Evolutionary conservation across 1,140 invertebrate species (phyloP).

Genomic region (Drosophila hydei): DNA sequence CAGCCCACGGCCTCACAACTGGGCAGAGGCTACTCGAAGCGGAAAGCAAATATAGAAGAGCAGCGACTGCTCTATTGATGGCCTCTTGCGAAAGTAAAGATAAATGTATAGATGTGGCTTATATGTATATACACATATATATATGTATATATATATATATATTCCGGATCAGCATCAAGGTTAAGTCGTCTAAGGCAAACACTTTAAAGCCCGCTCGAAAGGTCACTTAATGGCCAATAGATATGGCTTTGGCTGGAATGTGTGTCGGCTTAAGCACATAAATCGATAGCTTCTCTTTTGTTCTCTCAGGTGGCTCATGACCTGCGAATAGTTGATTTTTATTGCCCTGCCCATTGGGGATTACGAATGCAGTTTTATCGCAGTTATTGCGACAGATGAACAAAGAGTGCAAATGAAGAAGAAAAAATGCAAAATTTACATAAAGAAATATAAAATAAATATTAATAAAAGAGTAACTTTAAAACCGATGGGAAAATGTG

Average conservation of each 20-base stretch:
- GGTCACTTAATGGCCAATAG: slow-evolving; percentile 43
- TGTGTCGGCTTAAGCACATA: slow-evolving; percentile 24
- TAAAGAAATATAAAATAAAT: background rate
- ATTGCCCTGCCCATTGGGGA: background rate
- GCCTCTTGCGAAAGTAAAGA: slow-evolving; percentile 3
- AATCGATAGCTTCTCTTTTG: slow-evolving; percentile 35
- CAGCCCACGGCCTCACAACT: slow-evolving; percentile 11
- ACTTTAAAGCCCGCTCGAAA: slow-evolving; percentile 16
- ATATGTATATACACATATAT: slow-evolving; percentile 2
- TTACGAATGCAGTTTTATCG: slow-evolving; percentile 5
- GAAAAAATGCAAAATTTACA: background rate
- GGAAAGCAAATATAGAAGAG: background rate
- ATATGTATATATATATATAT: slow-evolving; percentile 7
- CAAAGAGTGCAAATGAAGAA: background rate
- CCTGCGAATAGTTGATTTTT: slow-evolving; percentile 38
- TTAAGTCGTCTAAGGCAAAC: slow-evolving; percentile 54
- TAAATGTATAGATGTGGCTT: background rate
- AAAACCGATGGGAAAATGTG: background rate
- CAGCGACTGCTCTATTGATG: slow-evolving; percentile 27
- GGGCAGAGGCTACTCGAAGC: slow-evolving; percentile 16
- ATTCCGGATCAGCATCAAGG: slow-evolving; percentile 58
- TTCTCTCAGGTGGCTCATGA: slow-evolving; percentile 30
- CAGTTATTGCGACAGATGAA: background rate
- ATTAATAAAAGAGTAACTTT: background rate
- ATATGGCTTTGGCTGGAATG: slow-evolving; percentile 7